phyloP scores from a whole-genome alignment of 2,797 vertebrate genomes.

The Pangasius macronema region DNA sequence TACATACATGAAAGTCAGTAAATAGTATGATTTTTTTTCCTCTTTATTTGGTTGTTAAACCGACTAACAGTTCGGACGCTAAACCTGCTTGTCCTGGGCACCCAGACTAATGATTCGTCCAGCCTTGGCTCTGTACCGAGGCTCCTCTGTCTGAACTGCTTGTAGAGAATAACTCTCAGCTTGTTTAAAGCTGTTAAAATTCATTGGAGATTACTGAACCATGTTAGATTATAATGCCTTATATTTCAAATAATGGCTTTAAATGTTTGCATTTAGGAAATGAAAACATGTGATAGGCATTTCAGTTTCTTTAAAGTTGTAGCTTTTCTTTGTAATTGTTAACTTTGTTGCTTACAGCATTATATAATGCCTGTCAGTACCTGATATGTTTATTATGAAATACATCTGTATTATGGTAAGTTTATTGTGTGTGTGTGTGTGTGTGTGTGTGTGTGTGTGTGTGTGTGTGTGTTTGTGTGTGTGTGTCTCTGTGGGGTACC shows the following conservation, averaged over 20 bases:
- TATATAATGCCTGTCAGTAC: background rate
- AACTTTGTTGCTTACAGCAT: background rate
- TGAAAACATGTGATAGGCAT: conserved; percentile 7
- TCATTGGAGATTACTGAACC: background rate
- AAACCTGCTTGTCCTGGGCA: background rate
- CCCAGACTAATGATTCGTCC: too few species aligned
- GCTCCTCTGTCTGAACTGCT: too few species aligned
- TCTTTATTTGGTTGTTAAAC: background rate
- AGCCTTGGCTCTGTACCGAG: too few species aligned
- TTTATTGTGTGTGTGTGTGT: conserved; percentile 19
- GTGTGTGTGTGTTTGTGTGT: background rate
- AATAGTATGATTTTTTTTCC: too few species aligned
- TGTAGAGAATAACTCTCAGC: too few species aligned
- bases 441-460: conserved; percentile 3
- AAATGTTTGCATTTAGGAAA: background rate
- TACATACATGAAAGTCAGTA: too few species aligned
- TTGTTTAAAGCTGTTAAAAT: background rate
- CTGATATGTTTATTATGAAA: background rate
- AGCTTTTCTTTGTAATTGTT: background rate
- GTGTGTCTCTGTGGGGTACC: background rate
- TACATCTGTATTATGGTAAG: background rate
- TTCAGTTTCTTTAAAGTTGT: background rate
- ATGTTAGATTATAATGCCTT: background rate
- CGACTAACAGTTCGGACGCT: too few species aligned
- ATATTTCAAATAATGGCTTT: background rate